Evolutionary conservation across 2,888 invertebrate genomes (phyloP), one percentile per base, ranked within the genome.

Genomic region (Eledone cirrhosa): DNA sequence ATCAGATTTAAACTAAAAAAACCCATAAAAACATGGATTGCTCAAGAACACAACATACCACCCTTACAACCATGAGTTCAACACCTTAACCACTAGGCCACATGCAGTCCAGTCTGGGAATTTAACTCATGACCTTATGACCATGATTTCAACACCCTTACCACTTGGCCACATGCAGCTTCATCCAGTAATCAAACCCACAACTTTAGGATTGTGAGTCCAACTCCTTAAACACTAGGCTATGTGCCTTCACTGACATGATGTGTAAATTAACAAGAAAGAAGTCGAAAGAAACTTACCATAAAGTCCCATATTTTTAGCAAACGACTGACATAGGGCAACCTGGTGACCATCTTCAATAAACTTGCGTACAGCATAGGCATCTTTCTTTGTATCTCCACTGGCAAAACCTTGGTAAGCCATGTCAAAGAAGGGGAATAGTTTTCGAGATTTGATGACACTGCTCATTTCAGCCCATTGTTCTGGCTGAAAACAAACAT

Each of bases 351-450:
- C 97, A 76, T 98, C 96, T 80, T 95, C 93, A 80, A 97, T 92
- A 90, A 99, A 99, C 85, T 94, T 92, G 74, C 98, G 93, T 0
- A 98, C 94, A 33, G 98, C 97, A 88, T 93, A 94, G 1, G 98
- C 97, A 92, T 99, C 99, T 85, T 93, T 94, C 88, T 94, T 94
- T 8, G 95, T 94, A 90, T 95, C 94, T 78, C 99, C 94, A 91
- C 89, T 90, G 80, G 91, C 88, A 88, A 91, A 91, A 27, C 91
- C 91, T 81, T 99, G 99, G 92, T 99, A 99, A 53, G 99, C 99
- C 97, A 98, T 97, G 91, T 99, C 99, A 90, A 99, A 97, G 93
- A 94, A 99, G 47, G 97, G 96, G 89, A 95, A 95, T 29, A 98
- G 91, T 78, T 96, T 94, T 87, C 90, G 88, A 80, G 88, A 86